Evolutionary conservation across 2,113 vertebrate species (phyloP), one percentile per base, ranked within the genome.

Genomic region (Amblyornis subalaris): DNA sequence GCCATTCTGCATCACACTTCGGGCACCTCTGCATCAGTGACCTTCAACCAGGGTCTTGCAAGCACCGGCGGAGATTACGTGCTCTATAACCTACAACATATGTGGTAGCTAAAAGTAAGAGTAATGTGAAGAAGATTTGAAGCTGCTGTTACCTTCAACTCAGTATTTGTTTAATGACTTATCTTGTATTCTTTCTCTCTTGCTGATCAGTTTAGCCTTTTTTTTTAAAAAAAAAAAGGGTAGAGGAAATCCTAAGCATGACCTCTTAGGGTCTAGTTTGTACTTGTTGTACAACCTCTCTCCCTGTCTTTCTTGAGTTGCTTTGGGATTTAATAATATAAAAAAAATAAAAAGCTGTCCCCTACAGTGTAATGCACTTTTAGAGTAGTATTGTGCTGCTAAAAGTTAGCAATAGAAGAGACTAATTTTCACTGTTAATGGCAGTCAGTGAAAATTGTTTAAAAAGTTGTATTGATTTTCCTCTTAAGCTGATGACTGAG

Each of bases 341-440:
- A 18, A 18, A 42, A n/a, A 24, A 8, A 5, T 4, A 13, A 47
- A 77, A 80, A 53, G 16, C 26, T 58, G 26, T 72, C 31, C 75
- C 10, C 8, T 93, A 3, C 29, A 76, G 28, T 72, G 50, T 61
- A 61, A 61, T 48, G n/a, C 44, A 24, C 88, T 93, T 89, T 88
- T 79, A 93, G 71, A 65, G 48, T 54, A 89, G 48, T 29, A 75
- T 12, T 71, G 45, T 51, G 36, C 88, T 88, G 17, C 50, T 92
- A 48, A 88, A 87, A 61, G n/a, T 65, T 88, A 33, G 51, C 42
- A 93, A 11, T 31, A 72, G 61, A 81, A 22, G 44, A 66, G 54
- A 29, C 38, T 79, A 53, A 79, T 91, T 94, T 85, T 82, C 50
- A 28, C 15, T 90, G 78, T 36, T 95, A 85, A 61, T 80, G 72